Percentiles rank a stretch among this genome's conserved stretches.
Conservation (phyloP, 2,797 vertebrate genomes). For the Platyrinchus mystaceus region DNA sequence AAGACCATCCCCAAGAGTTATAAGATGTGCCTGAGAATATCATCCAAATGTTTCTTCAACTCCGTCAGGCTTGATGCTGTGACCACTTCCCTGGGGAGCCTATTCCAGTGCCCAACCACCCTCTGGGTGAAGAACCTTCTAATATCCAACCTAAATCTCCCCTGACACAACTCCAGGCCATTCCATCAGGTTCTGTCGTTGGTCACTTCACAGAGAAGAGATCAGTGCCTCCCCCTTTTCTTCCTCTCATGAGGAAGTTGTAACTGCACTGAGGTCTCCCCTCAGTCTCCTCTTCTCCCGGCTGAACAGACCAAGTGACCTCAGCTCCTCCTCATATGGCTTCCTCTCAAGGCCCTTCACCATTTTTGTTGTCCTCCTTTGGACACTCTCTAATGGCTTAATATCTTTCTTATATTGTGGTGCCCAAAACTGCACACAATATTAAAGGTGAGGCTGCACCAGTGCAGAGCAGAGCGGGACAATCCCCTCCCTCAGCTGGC, state of each 20-base stretch:
- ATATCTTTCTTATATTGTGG: background rate
- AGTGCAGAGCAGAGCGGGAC: background rate
- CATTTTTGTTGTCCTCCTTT: background rate
- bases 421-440: background rate
- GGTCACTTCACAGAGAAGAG: background rate
- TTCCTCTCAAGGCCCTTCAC: background rate
- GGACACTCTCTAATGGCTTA: background rate
- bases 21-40: background rate
- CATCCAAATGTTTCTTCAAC: background rate
- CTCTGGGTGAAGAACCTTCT: background rate
- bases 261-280: background rate
- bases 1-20: background rate
- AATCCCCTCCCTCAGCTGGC: background rate
- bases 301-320: background rate
- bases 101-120: background rate
- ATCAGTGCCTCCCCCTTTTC: background rate
- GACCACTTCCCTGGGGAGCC: background rate
- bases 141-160: background rate
- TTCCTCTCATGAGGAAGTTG: background rate
- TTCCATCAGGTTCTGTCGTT: background rate
- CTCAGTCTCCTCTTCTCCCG: background rate
- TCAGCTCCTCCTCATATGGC: fast-evolving
- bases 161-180: too few species aligned
- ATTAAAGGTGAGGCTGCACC: background rate
- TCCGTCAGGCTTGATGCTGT: background rate